Evolutionary conservation across 1,140 invertebrate species (phyloP).

Genomic region (Araneus ventricosus): DNA sequence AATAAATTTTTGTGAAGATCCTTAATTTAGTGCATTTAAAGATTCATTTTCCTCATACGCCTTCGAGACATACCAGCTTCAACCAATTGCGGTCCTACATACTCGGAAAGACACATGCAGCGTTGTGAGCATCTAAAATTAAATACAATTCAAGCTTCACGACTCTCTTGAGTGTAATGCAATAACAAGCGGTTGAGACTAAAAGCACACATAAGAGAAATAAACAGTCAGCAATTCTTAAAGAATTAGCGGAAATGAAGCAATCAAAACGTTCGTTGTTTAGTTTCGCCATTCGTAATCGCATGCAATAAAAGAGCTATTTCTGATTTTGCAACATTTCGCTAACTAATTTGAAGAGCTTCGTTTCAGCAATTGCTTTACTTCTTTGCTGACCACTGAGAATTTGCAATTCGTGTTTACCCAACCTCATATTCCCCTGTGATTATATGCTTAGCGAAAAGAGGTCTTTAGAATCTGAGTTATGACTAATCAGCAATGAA

Average conservation of each 20-base stretch:
- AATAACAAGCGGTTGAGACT: background rate
- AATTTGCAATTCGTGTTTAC: constrained; percentile 14
- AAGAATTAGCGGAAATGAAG: background rate
- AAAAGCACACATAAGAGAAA: background rate
- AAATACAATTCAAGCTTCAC: background rate
- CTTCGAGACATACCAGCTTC: too few relatives aligned
- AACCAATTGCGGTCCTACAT: too few relatives aligned
- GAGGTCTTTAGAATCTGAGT: background rate
- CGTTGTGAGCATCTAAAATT: background rate
- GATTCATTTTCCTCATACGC: too few relatives aligned
- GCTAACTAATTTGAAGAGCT: background rate
- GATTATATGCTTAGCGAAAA: constrained; percentile 2
- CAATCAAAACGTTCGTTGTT: background rate
- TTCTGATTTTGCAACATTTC: background rate
- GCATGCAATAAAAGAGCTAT: background rate
- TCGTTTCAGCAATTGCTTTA: background rate
- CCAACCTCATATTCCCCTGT: background rate
- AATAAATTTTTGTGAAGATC: too few relatives aligned
- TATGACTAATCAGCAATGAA: constrained; percentile 9
- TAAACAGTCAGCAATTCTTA: background rate
- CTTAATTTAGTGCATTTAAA: too few relatives aligned
- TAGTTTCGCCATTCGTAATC: background rate
- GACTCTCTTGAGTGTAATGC: background rate
- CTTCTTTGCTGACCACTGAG: constrained; percentile 7
- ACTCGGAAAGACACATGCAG: too few relatives aligned